Percentiles rank a stretch among this genome's conserved stretches.
phyloP scores from a whole-genome alignment of 2,113 vertebrate genomes.

The Tachysurus fulvidraco region DNA sequence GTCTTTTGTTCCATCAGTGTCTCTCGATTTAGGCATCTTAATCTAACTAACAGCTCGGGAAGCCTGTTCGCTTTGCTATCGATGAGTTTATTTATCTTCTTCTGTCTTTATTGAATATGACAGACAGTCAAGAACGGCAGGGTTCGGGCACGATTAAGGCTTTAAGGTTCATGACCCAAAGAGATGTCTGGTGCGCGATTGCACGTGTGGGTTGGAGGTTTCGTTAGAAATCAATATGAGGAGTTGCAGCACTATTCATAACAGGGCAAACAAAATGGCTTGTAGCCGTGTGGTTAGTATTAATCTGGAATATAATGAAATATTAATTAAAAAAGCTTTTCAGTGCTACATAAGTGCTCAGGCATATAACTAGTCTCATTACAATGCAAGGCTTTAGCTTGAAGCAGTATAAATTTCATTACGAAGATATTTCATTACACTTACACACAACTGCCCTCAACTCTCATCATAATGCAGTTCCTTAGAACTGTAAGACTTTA shows the following conservation, averaged over 20 bases:
- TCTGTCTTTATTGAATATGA: conserved; percentile 2
- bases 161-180: conserved; percentile 30
- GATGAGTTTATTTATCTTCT: conserved; percentile 24
- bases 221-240: conserved; percentile 17
- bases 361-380: not conserved
- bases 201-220: not conserved
- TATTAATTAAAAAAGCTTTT: not conserved
- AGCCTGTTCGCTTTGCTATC: conserved; percentile 20
- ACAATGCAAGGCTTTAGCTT: not conserved
- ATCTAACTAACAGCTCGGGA: not conserved
- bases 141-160: conserved; percentile 36
- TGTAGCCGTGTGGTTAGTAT: not conserved
- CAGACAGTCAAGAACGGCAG: conserved; percentile 55
- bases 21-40: not conserved
- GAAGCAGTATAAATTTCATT: not conserved
- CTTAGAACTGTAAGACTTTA: not conserved
- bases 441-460: not conserved
- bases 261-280: not conserved
- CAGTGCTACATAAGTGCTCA: not conserved
- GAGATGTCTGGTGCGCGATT: not conserved
- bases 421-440: not conserved
- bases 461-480: not conserved
- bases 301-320: not conserved
- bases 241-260: not conserved
- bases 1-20: not conserved